Percentiles rank a stretch among this genome's conserved stretches.
Conservation (phyloP, 2,113 vertebrate species). For the Sebastes schlegelii region DNA sequence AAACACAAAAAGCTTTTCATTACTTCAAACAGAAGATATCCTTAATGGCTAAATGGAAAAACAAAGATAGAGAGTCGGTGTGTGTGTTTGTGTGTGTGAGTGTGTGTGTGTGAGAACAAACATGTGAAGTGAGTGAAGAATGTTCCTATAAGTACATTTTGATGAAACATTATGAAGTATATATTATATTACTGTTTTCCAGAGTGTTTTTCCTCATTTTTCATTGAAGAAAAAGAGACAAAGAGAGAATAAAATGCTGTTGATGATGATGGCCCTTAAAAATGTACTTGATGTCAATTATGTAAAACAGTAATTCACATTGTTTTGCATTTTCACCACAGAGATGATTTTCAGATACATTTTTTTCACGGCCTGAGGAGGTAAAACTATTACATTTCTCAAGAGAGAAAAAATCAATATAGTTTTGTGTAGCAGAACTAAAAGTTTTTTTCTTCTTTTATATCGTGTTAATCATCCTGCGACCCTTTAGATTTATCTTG, state of each 20-base stretch:
- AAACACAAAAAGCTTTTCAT: conserved; percentile 41
- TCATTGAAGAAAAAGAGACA: neutral
- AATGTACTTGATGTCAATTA: neutral
- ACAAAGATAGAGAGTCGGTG: neutral
- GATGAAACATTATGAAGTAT: too few species aligned
- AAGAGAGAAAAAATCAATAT: neutral
- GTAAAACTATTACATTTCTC: neutral
- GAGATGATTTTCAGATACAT: neutral
- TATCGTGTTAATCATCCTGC: neutral
- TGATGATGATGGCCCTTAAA: neutral
- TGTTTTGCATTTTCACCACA: neutral
- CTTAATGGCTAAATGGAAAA: conserved; percentile 27
- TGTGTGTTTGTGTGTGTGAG: neutral
- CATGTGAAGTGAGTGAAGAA: too few species aligned
- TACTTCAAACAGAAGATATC: conserved; percentile 39
- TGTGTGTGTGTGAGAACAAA: neutral
- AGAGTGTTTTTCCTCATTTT: neutral
- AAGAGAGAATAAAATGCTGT: neutral
- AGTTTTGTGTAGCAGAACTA: neutral
- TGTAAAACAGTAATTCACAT: neutral
- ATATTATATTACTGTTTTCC: too few species aligned
- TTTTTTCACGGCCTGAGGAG: neutral
- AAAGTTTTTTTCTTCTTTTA: neutral
- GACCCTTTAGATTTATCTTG: neutral
- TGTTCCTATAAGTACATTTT: too few species aligned